phyloP scores from a whole-genome alignment of 2,888 invertebrate genomes.

The Biston stratarius region DNA sequence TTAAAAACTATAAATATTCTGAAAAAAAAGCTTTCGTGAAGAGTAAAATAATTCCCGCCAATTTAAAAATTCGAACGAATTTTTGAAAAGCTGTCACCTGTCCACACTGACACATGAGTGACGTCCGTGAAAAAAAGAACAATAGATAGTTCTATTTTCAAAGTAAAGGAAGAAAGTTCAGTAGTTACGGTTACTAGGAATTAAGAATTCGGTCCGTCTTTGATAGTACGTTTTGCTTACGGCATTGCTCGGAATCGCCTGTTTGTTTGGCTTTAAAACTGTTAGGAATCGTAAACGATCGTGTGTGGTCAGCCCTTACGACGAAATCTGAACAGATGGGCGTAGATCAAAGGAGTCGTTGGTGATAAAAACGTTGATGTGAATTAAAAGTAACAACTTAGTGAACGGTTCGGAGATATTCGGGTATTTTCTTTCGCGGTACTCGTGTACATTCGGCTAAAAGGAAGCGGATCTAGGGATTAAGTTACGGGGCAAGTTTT shows the following conservation, averaged over 20 bases:
- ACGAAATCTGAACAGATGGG: conserved; percentile 84
- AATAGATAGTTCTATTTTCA: conserved; percentile 56
- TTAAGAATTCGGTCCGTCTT: conserved; percentile 74
- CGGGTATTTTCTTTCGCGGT: conserved; percentile 30
- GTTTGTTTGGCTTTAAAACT: conserved; percentile 85
- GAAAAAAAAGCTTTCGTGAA: neutral
- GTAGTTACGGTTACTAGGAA: conserved; percentile 76
- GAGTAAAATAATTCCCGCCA: conserved; percentile 22
- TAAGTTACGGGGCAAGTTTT: conserved; percentile 1
- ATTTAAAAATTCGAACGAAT: conserved; percentile 24
- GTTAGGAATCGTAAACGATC: conserved; percentile 82
- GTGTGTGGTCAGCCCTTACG: conserved; percentile 86
- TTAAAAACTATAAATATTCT: neutral
- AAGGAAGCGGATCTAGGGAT: conserved; percentile 14
- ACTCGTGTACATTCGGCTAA: conserved; percentile 9
- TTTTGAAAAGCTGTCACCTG: conserved; percentile 29
- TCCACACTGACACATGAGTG: conserved; percentile 26
- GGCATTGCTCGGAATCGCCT: conserved; percentile 79
- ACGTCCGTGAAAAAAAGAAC: conserved; percentile 45
- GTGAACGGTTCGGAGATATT: conserved; percentile 51
- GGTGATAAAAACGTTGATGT: conserved; percentile 83
- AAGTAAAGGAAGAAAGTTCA: conserved; percentile 41
- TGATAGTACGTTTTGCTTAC: conserved; percentile 72
- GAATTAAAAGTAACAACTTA: conserved; percentile 80
- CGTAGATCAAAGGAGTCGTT: conserved; percentile 78